Conservation (phyloP, 2,113 vertebrate species). For the Dendrocopos noguchii region DNA sequence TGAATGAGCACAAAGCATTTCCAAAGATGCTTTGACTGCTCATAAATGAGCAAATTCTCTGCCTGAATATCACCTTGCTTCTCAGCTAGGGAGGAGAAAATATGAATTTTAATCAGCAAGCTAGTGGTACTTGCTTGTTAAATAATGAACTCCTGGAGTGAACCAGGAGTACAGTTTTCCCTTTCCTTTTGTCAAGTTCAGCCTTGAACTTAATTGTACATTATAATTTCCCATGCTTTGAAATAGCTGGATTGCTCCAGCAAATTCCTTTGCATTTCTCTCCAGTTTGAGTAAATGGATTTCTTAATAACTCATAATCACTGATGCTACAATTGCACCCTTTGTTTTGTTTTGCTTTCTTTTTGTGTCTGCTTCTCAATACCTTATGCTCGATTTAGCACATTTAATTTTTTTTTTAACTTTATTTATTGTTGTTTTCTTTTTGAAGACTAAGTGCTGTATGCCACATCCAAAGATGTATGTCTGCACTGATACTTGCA, state of each 20-base stretch:
- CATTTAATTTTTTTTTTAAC: neutral
- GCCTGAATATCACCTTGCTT: neutral
- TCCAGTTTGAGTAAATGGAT: conserved; percentile 12
- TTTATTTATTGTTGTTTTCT: neutral
- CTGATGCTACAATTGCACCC: neutral
- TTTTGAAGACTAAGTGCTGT: neutral
- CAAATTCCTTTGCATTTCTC: conserved; percentile 42
- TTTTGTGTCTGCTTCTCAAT: conserved; percentile 39
- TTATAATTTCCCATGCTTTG: conserved; percentile 38
- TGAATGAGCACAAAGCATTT: neutral
- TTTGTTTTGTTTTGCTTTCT: neutral
- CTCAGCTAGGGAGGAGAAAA: neutral
- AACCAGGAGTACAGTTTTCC: neutral
- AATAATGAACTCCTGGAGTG: conserved; percentile 19
- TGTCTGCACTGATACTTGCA: neutral
- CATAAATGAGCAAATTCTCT: neutral
- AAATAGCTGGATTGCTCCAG: conserved; percentile 46
- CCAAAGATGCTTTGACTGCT: neutral
- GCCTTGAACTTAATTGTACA: conserved; percentile 44
- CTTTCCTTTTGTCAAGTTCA: conserved; percentile 41
- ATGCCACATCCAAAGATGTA: neutral
- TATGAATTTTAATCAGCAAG: conserved; percentile 8
- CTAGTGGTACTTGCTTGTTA: conserved; percentile 10
- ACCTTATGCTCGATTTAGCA: neutral
- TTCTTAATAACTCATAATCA: conserved; percentile 38